Conservation (phyloP, 2,797 vertebrate genomes). For the Phrynocephalus vlangalii region DNA sequence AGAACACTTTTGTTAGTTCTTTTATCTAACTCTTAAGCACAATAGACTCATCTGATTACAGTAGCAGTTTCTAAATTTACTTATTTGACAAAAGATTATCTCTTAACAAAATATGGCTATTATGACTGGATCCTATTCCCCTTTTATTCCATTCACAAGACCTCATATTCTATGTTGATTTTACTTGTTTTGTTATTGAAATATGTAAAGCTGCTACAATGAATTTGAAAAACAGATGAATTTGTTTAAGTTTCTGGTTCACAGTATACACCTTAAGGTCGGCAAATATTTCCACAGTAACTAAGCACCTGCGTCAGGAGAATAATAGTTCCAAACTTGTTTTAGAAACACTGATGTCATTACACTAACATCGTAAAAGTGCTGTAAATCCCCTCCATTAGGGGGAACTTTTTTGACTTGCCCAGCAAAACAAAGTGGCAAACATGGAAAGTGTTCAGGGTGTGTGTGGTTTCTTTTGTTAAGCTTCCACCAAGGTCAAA, state of each 20-base stretch:
- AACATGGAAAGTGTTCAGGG: conserved; percentile 42
- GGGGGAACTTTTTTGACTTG: conserved; percentile 26
- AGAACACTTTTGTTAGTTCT: not conserved
- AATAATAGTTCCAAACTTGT: conserved; percentile 40
- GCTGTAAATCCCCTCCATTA: conserved; percentile 16
- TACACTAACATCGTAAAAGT: conserved; percentile 19
- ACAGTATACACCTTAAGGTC: not conserved
- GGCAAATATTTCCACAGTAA: conserved; percentile 3
- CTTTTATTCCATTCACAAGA: not conserved
- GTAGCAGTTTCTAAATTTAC: not conserved
- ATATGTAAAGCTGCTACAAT: not conserved
- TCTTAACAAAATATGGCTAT: not conserved
- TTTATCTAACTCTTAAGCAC: not conserved
- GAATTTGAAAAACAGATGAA: not conserved
- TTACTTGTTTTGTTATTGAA: not conserved
- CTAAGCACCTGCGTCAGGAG: conserved; percentile 46
- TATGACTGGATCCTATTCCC: not conserved
- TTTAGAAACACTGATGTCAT: conserved; percentile 40
- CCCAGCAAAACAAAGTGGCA: conserved; percentile 37
- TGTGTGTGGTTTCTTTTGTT: conserved; percentile 65
- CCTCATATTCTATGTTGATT: not conserved
- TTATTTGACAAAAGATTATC: not conserved
- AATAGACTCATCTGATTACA: not conserved
- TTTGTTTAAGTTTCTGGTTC: not conserved
- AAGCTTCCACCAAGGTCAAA: conserved; percentile 65